Evolutionary conservation across 2,888 invertebrate genomes (phyloP).

Genomic region (Temnothorax ravouxi): DNA sequence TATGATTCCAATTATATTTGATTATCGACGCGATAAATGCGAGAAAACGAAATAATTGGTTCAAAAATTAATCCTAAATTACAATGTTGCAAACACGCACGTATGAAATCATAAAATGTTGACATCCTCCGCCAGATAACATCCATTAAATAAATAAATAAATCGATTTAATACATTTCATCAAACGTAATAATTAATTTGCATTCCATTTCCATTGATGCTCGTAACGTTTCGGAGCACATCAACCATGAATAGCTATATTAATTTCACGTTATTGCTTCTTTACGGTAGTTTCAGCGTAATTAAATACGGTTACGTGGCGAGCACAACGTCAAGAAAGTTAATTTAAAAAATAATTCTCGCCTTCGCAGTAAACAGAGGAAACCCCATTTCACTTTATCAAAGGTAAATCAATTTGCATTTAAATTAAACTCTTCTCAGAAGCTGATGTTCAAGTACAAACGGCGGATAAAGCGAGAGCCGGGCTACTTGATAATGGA

Average conservation of each 20-base stretch:
- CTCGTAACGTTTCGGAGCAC: not conserved
- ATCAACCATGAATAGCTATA: slow-evolving; percentile 31
- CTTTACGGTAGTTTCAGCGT: slow-evolving; percentile 15
- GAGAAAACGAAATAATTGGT: slow-evolving; percentile 15
- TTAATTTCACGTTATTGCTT: slow-evolving; percentile 51
- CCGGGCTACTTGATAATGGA: slow-evolving; percentile 65
- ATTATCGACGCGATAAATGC: slow-evolving; percentile 30
- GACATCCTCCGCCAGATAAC: slow-evolving; percentile 18
- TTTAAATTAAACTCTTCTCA: slow-evolving; percentile 72
- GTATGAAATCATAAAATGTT: slow-evolving; percentile 32
- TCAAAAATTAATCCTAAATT: slow-evolving; percentile 23
- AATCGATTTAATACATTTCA: slow-evolving; percentile 33
- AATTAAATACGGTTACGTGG: slow-evolving; percentile 48
- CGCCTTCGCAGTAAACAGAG: slow-evolving; percentile 45
- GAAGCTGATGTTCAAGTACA: slow-evolving; percentile 49
- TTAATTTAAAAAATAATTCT: slow-evolving; percentile 64
- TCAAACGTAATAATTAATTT: slow-evolving; percentile 47
- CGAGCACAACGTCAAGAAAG: slow-evolving; percentile 12
- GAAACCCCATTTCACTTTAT: slow-evolving; percentile 58
- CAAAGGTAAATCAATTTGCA: slow-evolving; percentile 76
- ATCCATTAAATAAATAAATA: slow-evolving; percentile 24
- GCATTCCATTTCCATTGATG: slow-evolving; percentile 34
- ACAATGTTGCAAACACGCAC: not conserved
- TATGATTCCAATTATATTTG: slow-evolving; percentile 5
- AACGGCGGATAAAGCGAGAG: slow-evolving; percentile 67